Percentiles rank a stretch among this genome's conserved stretches.
Conservation (phyloP, 2,888 invertebrate genomes). For the Oscheius onirici region DNA sequence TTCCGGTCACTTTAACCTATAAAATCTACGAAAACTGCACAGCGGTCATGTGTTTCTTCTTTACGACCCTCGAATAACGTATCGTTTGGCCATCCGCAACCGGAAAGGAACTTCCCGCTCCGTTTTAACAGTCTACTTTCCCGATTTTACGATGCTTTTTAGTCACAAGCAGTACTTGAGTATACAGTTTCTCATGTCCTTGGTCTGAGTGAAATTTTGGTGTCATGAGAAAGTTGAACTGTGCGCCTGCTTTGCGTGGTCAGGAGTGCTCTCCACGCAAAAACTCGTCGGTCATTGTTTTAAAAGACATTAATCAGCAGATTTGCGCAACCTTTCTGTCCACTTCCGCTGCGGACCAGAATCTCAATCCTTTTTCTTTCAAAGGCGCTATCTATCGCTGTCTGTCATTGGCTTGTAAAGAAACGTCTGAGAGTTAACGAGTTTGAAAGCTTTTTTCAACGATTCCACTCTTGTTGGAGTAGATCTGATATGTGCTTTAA, state of each 20-base stretch:
- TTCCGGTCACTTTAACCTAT: not conserved
- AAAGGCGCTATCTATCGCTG: not conserved
- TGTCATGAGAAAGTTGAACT: too few species aligned
- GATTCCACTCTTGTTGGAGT: conserved; percentile 38
- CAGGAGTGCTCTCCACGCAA: not conserved
- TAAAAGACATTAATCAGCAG: conserved; percentile 11
- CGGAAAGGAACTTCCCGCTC: not conserved
- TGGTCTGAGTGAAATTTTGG: too few species aligned
- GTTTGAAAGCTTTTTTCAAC: not conserved
- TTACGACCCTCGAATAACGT: not conserved
- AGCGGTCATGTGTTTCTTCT: not conserved
- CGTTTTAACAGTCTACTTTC: not conserved
- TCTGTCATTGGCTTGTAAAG: not conserved
- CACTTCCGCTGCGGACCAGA: conserved; percentile 27
- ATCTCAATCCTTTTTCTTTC: not conserved
- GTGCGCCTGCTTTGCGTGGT: too few species aligned
- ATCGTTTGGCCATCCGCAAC: not conserved
- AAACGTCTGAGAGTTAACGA: not conserved
- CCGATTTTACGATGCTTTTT: not conserved
- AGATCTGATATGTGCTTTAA: conserved; percentile 34
- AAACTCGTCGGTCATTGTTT: conserved; percentile 12
- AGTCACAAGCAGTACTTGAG: not conserved
- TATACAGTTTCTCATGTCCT: too few species aligned
- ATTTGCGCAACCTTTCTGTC: conserved; percentile 26
- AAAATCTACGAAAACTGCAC: not conserved